These are phyloP conservation scores for Gasteruption jaculator DNA, from an alignment of 2,888 invertebrate species.

Conservation along the genomic window DNA sequence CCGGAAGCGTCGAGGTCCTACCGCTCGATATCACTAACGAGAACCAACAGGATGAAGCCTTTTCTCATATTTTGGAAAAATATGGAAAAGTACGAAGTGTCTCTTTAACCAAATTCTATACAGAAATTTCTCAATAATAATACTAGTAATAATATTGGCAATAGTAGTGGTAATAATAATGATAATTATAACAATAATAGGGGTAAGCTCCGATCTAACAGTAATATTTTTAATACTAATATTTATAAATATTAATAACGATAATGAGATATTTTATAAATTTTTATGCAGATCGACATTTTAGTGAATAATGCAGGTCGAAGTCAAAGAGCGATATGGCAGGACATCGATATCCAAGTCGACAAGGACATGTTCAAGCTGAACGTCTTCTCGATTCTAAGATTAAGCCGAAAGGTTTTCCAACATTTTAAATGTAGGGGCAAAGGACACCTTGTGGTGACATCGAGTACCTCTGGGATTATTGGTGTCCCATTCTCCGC, in stretches of 20 bases:
- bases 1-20: conserved; percentile 64
- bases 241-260: too few relatives aligned
- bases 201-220: too few relatives aligned
- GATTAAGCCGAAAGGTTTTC: conserved; percentile 66
- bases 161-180: too few relatives aligned
- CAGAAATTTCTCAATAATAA: too few relatives aligned
- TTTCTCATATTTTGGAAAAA: conserved; percentile 61
- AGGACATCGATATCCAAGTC: conserved; percentile 65
- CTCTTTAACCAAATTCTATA: too few relatives aligned
- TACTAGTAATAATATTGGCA: too few relatives aligned
- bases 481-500: conserved; percentile 64
- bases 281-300: conserved; percentile 60
- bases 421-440: conserved; percentile 59
- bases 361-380: conserved; percentile 72
- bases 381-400: conserved; percentile 70
- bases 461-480: conserved; percentile 71
- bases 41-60: conserved; percentile 58
- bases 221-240: too few relatives aligned
- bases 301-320: conserved; percentile 79
- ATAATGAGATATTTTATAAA: conserved; percentile 7
- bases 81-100: conserved; percentile 65
- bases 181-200: too few relatives aligned
- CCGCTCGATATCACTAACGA: conserved; percentile 65
- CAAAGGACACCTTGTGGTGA: conserved; percentile 69
- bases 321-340: conserved; percentile 67